phyloP scores from a whole-genome alignment of 2,113 vertebrate genomes.

The Antigone vipio region DNA sequence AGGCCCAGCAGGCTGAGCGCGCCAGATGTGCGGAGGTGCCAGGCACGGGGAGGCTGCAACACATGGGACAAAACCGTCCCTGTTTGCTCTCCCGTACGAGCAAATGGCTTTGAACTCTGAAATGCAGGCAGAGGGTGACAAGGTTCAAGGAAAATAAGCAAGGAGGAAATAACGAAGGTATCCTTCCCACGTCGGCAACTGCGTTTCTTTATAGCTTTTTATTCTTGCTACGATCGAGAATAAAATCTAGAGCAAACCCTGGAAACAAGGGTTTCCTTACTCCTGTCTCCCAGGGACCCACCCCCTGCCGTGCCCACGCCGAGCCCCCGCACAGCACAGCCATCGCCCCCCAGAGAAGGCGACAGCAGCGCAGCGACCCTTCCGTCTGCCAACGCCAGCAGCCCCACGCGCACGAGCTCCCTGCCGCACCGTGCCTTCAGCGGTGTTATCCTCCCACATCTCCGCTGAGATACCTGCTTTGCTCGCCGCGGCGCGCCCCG shows the following conservation, averaged over 20 bases:
- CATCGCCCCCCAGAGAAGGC: fast-evolving
- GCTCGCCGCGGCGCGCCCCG: fast-evolving
- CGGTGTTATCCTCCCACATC: fast-evolving
- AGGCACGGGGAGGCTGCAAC: neutral
- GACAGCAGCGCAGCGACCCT: fast-evolving
- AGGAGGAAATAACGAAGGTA: neutral
- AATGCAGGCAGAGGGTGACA: neutral
- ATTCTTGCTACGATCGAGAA: neutral
- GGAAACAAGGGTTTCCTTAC: neutral
- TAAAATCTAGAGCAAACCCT: neutral
- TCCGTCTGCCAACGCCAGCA: neutral
- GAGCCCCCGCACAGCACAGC: fast-evolving
- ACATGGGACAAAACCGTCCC: neutral
- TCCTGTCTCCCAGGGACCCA: fast-evolving
- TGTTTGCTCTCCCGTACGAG: neutral
- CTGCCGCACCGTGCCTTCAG: fast-evolving
- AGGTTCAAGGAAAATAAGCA: neutral
- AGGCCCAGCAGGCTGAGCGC: neutral
- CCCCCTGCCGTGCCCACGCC: neutral
- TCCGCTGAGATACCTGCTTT: fast-evolving
- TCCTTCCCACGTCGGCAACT: neutral
- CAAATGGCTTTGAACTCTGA: neutral
- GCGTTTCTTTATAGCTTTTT: neutral
- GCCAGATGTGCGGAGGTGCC: fast-evolving
- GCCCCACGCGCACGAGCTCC: fast-evolving